phyloP scores from a whole-genome alignment of 2,113 vertebrate species.

The Toxostoma redivivum region DNA sequence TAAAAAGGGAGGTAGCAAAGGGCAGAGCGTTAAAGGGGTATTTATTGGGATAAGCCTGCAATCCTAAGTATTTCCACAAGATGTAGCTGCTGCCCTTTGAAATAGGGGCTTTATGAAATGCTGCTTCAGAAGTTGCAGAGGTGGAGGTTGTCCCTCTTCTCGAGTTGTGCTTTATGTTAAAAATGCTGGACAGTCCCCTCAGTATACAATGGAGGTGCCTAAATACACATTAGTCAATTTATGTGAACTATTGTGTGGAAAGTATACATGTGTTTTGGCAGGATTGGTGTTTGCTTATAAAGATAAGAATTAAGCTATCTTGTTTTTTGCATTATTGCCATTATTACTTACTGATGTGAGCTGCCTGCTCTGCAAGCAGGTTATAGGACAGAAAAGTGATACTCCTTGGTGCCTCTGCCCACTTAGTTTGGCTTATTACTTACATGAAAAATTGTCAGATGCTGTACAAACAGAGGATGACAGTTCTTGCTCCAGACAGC shows the following conservation, averaged over 20 bases:
- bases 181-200: background rate
- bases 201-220: accelerated
- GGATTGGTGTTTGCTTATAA: accelerated
- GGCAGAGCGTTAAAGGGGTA: accelerated
- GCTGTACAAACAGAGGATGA: background rate
- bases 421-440: background rate
- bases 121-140: accelerated
- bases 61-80: background rate
- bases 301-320: background rate
- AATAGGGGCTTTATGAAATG: accelerated
- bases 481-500: background rate
- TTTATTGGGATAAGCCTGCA: background rate
- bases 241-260: background rate
- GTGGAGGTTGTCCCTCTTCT: background rate
- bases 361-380: background rate
- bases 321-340: background rate
- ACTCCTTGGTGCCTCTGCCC: background rate
- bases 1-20: background rate
- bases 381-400: background rate
- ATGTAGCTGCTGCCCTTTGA: slow-evolving; percentile 14
- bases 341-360: background rate
- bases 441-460: background rate
- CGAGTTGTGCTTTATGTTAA: background rate
- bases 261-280: accelerated
- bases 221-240: background rate